A percentile compares a stretch with the other conserved stretches of the same genome.
Evolutionary conservation across 2,113 vertebrate species (phyloP).

Genomic region (Leptobrachium leishanense): DNA sequence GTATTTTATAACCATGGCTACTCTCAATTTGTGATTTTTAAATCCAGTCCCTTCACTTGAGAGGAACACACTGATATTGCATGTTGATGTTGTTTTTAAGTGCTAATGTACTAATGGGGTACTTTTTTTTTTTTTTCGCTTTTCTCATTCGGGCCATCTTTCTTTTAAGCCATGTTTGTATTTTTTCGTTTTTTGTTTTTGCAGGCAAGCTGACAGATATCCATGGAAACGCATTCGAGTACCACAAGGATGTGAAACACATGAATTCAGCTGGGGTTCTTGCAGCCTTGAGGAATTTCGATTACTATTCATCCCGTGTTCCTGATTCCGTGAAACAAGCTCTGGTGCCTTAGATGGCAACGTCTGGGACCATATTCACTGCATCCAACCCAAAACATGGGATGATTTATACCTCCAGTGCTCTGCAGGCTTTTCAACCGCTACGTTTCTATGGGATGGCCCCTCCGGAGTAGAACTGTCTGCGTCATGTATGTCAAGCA

Average conservation of each 20-base stretch:
- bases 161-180: not conserved
- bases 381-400: not conserved
- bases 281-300: slow-evolving; percentile 82
- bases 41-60: too few species aligned
- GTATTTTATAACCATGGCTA: too few species aligned
- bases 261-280: slow-evolving; percentile 95
- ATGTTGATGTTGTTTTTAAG: too few species aligned
- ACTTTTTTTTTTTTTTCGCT: too few species aligned
- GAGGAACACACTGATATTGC: too few species aligned
- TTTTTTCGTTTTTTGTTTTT: not conserved
- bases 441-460: too few species aligned
- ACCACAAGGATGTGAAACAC: slow-evolving; percentile 88
- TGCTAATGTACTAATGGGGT: too few species aligned
- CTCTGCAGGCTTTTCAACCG: too few species aligned
- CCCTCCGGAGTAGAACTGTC: too few species aligned
- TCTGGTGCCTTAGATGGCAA: slow-evolving; percentile 68
- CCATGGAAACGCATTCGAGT: slow-evolving; percentile 81
- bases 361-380: not conserved
- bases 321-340: slow-evolving; percentile 80
- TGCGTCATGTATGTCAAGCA: too few species aligned
- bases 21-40: too few species aligned
- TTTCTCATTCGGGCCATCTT: not conserved
- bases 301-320: slow-evolving; percentile 85
- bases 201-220: slow-evolving; percentile 91
- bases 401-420: too few species aligned